phyloP scores from a whole-genome alignment of 92 coral and sea anemone species.

The Montipora capitata region DNA sequence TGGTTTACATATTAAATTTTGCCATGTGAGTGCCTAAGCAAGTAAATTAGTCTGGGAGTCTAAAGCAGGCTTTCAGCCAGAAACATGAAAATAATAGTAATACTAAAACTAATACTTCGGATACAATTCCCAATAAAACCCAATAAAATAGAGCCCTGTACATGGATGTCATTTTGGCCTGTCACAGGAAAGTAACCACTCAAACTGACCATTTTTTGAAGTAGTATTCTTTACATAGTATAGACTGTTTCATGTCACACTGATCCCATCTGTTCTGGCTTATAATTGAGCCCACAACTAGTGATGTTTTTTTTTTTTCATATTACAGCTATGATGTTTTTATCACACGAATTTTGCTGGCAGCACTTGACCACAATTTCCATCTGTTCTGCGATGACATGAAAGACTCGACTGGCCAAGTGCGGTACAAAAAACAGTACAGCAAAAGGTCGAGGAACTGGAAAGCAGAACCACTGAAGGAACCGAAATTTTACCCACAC shows the following conservation, averaged over 20 bases:
- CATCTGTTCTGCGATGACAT: constrained; percentile 36
- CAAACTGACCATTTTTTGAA: constrained; percentile 1
- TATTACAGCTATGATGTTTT: constrained; percentile 48
- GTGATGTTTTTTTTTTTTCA: not conserved
- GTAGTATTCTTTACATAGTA: constrained; percentile 4
- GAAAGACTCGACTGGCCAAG: constrained; percentile 3
- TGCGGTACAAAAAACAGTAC: constrained; percentile 39
- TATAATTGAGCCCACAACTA: constrained; percentile 6
- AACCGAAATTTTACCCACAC: constrained; percentile 31
- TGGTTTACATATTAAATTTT: no score
- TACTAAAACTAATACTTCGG: not conserved
- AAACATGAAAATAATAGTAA: not conserved
- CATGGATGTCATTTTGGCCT: constrained; percentile 10
- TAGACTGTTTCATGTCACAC: not conserved
- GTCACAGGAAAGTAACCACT: constrained; percentile 8
- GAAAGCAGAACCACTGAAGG: constrained; percentile 63
- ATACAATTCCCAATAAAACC: constrained; percentile 1
- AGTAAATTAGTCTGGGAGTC: constrained; percentile 1
- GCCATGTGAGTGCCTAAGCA: constrained; percentile 14
- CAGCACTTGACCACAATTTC: constrained; percentile 64
- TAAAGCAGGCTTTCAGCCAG: constrained; percentile 3
- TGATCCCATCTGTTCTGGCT: constrained; percentile 8
- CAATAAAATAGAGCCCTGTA: constrained; percentile 10
- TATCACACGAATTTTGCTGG: constrained; percentile 30
- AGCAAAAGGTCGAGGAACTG: constrained; percentile 55